Evolutionary conservation across 2,888 invertebrate genomes (phyloP).

Genomic region (Cremastinae sp.): DNA sequence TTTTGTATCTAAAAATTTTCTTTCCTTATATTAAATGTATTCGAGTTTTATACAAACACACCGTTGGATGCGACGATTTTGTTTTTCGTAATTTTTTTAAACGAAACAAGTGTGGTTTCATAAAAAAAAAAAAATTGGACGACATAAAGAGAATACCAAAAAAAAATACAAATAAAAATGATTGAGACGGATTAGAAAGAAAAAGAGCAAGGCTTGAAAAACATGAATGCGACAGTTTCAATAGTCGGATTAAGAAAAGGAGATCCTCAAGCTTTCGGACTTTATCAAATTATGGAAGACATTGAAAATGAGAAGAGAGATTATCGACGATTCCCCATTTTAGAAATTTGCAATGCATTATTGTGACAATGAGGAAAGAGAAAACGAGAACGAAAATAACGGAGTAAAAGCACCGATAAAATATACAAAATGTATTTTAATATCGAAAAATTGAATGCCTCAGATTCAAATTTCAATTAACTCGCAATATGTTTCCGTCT

Average conservation of each 20-base stretch:
- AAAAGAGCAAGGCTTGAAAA: too few species aligned
- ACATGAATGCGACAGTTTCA: too few species aligned
- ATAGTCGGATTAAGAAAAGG: neutral
- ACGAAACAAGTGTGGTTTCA: too few species aligned
- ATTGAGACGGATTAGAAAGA: too few species aligned
- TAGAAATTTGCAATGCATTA: constrained; percentile 12
- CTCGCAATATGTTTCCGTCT: neutral
- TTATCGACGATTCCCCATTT: constrained; percentile 7
- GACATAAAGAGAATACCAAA: too few species aligned
- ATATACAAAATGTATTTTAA: constrained; percentile 46
- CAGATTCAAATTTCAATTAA: constrained; percentile 23
- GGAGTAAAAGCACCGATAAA: constrained; percentile 53
- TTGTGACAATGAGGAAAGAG: constrained; percentile 8
- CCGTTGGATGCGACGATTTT: too few species aligned
- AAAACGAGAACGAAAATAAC: constrained; percentile 19
- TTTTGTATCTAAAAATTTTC: too few species aligned
- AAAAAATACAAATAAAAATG: too few species aligned
- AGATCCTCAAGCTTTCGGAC: constrained; percentile 18
- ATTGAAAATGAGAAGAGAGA: constrained; percentile 51
- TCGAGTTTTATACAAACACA: too few species aligned
- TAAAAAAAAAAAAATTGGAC: too few species aligned
- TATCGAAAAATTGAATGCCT: constrained; percentile 22
- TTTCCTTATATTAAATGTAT: too few species aligned
- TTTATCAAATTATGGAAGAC: constrained; percentile 61
- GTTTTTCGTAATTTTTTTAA: too few species aligned